phyloP scores from a whole-genome alignment of 2,888 invertebrate genomes.

The Plebejus anna region DNA sequence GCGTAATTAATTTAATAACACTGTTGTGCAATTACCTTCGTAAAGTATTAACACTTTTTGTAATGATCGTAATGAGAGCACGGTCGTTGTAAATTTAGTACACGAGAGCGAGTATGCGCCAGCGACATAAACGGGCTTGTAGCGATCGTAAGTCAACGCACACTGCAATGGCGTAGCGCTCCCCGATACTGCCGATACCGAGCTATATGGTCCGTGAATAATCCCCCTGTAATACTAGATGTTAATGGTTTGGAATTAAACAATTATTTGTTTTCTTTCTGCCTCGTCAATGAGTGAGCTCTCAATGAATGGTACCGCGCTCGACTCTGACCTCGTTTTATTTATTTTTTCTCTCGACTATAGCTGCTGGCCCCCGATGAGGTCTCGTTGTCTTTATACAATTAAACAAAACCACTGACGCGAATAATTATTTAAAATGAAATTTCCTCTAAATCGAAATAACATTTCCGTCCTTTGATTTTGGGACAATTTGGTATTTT shows the following conservation, averaged over 20 bases:
- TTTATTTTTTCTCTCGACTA: conserved; percentile 29
- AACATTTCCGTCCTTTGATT: not conserved
- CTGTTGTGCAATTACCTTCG: not conserved
- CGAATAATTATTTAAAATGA: conserved; percentile 19
- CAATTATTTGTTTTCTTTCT: conserved; percentile 77
- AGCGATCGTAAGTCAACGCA: conserved; percentile 43
- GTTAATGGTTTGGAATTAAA: conserved; percentile 77
- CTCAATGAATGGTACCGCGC: conserved; percentile 35
- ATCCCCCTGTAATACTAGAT: conserved; percentile 73
- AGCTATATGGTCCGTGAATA: conserved; percentile 76
- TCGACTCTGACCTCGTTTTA: conserved; percentile 31
- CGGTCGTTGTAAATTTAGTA: conserved; percentile 49
- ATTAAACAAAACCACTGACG: conserved; percentile 19
- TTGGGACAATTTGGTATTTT: not conserved
- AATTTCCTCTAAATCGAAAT: not conserved
- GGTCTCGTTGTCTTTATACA: conserved; percentile 23
- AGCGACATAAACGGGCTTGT: conserved; percentile 40
- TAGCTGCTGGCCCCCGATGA: conserved; percentile 27
- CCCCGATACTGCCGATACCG: conserved; percentile 65
- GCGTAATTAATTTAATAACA: conserved; percentile 32
- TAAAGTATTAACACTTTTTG: not conserved
- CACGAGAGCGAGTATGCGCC: conserved; percentile 46
- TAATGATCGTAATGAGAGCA: conserved; percentile 37
- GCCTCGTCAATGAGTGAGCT: conserved; percentile 66
- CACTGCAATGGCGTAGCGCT: conserved; percentile 48